Conservation (phyloP, 2,888 invertebrate species). For the Ecliptopera silaceata region DNA sequence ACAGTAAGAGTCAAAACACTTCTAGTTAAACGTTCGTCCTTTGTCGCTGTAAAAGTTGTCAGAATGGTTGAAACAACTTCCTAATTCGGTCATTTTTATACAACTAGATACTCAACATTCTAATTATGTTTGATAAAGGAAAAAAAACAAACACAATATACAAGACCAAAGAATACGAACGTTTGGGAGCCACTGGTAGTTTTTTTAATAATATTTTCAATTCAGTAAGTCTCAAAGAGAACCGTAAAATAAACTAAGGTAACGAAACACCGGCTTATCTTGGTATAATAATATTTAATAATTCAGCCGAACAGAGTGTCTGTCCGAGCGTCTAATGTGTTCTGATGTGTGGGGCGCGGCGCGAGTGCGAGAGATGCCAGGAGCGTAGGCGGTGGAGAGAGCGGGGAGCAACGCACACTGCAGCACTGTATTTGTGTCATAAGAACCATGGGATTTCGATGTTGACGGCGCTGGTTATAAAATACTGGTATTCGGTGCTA, state of each 20-base stretch:
- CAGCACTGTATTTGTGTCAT: too few relatives aligned
- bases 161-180: not conserved
- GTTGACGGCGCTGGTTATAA: too few relatives aligned
- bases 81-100: too few relatives aligned
- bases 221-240: conserved; percentile 19
- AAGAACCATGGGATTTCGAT: not conserved
- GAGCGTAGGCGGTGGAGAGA: conserved; percentile 22
- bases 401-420: not conserved
- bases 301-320: conserved; percentile 65
- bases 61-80: too few relatives aligned
- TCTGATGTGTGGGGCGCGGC: conserved; percentile 51
- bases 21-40: too few relatives aligned
- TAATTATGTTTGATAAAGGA: too few relatives aligned
- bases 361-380: conserved; percentile 20
- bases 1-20: too few relatives aligned
- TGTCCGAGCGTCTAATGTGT: conserved; percentile 66
- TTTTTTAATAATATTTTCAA: conserved; percentile 19
- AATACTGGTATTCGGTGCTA: too few relatives aligned
- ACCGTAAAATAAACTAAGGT: conserved; percentile 32
- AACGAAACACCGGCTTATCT: conserved; percentile 47
- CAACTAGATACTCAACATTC: too few relatives aligned
- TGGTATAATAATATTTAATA: conserved; percentile 65
- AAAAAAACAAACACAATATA: too few relatives aligned
- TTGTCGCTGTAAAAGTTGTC: too few relatives aligned
- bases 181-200: not conserved